A percentile compares a stretch with the other conserved stretches of the same genome.
These are phyloP conservation scores for Dexiosoma caninum DNA, from an alignment of 2,888 invertebrate species.

Conservation along the genomic window DNA sequence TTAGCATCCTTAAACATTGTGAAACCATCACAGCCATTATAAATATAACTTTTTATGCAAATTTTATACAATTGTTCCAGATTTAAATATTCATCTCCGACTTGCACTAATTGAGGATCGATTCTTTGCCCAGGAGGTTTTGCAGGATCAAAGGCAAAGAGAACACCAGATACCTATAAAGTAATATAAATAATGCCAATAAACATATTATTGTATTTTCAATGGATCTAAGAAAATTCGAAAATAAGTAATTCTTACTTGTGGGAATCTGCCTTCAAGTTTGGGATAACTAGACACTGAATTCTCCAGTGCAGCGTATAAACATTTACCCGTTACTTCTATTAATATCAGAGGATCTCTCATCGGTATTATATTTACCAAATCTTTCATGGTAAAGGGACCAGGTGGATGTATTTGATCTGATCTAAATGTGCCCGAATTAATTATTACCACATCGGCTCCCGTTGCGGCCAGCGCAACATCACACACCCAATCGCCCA, in stretches of 20 bases:
- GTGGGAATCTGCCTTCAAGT: constrained; percentile 92
- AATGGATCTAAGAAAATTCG: neutral
- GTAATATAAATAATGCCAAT: neutral
- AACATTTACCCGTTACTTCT: constrained; percentile 83
- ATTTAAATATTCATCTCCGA: constrained; percentile 91
- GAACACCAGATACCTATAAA: constrained; percentile 84
- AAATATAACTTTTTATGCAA: constrained; percentile 89
- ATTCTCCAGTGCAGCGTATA: constrained; percentile 88
- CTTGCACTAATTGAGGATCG: constrained; percentile 84
- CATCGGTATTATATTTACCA: constrained; percentile 91
- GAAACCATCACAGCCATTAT: constrained; percentile 91
- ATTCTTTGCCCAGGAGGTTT: constrained; percentile 85
- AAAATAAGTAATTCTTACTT: constrained; percentile 77
- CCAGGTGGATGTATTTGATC: constrained; percentile 85
- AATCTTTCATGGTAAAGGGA: constrained; percentile 89
- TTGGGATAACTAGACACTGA: constrained; percentile 91
- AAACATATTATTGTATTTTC: neutral
- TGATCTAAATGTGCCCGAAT: constrained; percentile 82
- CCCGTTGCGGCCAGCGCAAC: constrained; percentile 90
- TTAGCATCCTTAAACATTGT: constrained; percentile 86
- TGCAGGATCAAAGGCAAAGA: constrained; percentile 86
- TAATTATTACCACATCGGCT: constrained; percentile 90
- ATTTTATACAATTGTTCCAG: constrained; percentile 85
- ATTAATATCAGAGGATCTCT: constrained; percentile 89
- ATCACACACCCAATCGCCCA: constrained; percentile 91